Conservation (phyloP, 1,140 invertebrate genomes). For the Apis cerana region DNA sequence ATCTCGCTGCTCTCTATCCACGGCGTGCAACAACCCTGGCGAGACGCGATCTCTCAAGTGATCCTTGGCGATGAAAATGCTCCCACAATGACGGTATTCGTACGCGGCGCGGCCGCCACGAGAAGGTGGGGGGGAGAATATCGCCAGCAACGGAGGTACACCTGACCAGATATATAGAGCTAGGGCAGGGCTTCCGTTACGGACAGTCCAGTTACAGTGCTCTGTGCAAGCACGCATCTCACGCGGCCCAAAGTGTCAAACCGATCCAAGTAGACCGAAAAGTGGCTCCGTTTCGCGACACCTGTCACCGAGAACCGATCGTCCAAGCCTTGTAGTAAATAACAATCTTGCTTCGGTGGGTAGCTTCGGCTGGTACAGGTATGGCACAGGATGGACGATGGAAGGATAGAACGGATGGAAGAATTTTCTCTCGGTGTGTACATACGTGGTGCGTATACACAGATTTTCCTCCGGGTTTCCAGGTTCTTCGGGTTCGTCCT, state of each 20-base stretch:
- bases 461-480: neutral
- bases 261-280: neutral
- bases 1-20: conserved; percentile 64
- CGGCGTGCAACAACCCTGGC: conserved; percentile 63
- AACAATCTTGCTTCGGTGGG: too few species aligned
- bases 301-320: too few species aligned
- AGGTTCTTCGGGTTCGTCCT: conserved; percentile 55
- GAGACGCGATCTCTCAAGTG: conserved; percentile 66
- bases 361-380: too few species aligned
- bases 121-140: conserved; percentile 76
- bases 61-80: conserved; percentile 77
- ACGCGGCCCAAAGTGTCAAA: conserved; percentile 30
- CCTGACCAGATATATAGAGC: conserved; percentile 82
- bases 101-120: neutral
- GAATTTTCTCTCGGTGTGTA: neutral
- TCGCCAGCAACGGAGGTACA: conserved; percentile 78
- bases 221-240: conserved; percentile 77
- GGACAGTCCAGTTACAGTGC: conserved; percentile 81
- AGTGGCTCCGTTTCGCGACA: neutral
- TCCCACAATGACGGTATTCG: conserved; percentile 63
- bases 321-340: too few species aligned
- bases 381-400: too few species aligned
- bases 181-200: conserved; percentile 81
- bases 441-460: too few species aligned
- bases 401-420: too few species aligned